Evolutionary conservation across 2,888 invertebrate genomes (phyloP).

Genomic region (Andrena marginata): DNA sequence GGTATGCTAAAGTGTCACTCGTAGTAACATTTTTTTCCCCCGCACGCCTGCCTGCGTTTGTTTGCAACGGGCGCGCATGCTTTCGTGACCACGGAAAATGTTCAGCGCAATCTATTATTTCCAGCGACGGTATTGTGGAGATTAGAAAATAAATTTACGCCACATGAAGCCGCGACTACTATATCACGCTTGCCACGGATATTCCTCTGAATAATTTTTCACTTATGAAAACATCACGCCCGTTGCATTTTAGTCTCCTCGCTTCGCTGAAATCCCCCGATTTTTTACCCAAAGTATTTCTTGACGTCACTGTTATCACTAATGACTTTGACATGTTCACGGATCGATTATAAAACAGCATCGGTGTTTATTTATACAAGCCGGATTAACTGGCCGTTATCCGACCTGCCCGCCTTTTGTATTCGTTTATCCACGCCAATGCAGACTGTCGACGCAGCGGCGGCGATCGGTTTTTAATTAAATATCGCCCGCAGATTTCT

Average conservation of each 20-base stretch:
- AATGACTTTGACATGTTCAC: no score
- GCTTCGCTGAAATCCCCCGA: no score
- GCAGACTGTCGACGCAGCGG: slow-evolving; percentile 19
- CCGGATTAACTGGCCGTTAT: not conserved
- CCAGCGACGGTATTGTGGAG: not conserved
- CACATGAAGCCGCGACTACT: no score
- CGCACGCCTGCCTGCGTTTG: slow-evolving; percentile 41
- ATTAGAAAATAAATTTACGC: slow-evolving; percentile 23
- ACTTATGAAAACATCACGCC: no score
- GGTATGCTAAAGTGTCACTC: slow-evolving; percentile 61
- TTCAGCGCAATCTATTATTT: slow-evolving; percentile 35
- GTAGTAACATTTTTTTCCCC: slow-evolving; percentile 52
- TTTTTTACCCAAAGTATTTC: no score
- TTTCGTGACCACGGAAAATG: slow-evolving; percentile 30
- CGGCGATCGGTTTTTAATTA: slow-evolving; percentile 67
- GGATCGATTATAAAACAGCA: not conserved
- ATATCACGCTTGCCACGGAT: not conserved
- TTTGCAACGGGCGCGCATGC: slow-evolving; percentile 22
- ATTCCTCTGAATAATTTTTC: not conserved
- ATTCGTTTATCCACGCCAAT: not conserved
- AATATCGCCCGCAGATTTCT: slow-evolving; percentile 53
- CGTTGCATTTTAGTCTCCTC: no score
- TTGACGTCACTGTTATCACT: no score
- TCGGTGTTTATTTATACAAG: not conserved
- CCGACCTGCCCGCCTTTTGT: slow-evolving; percentile 25